phyloP scores from a whole-genome alignment of 2,113 vertebrate species.

The Onychorhynchus coronatus region DNA sequence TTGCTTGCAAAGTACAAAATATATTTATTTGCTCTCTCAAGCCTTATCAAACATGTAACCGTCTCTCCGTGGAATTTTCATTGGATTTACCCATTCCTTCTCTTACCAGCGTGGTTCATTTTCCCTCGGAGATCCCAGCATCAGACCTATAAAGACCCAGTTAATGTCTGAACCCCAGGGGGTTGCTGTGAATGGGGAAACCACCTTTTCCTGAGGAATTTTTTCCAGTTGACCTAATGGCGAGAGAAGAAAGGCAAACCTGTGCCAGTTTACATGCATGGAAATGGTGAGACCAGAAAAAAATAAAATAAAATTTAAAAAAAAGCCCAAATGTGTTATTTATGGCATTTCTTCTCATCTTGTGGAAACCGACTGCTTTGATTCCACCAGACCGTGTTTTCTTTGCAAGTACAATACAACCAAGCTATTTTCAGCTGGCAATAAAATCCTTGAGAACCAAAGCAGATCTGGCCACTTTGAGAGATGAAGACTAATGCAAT shows the following conservation, averaged over 20 bases:
- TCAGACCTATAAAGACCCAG: neutral
- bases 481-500: slow-evolving; percentile 65
- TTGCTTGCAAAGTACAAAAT: neutral
- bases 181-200: slow-evolving; percentile 50
- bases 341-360: slow-evolving; percentile 53
- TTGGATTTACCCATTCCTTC: neutral
- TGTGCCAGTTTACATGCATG: slow-evolving; percentile 39
- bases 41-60: neutral
- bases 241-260: neutral
- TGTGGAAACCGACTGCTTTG: slow-evolving; percentile 41
- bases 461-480: slow-evolving; percentile 45
- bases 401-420: slow-evolving; percentile 44
- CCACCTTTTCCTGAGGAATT: slow-evolving; percentile 41
- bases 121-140: slow-evolving; percentile 1
- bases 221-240: slow-evolving; percentile 56
- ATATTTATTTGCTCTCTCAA: neutral
- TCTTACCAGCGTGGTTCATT: neutral
- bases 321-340: slow-evolving; percentile 5
- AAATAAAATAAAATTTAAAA: neutral
- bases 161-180: slow-evolving; percentile 10
- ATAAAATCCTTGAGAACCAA: slow-evolving; percentile 49
- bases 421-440: slow-evolving; percentile 61
- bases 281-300: slow-evolving; percentile 37
- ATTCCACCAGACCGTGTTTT: slow-evolving; percentile 51
- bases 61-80: neutral